A percentile compares a stretch with the other conserved stretches of the same genome.
phyloP scores from a whole-genome alignment of 2,888 invertebrate species.

The Pediacus dermestoides region DNA sequence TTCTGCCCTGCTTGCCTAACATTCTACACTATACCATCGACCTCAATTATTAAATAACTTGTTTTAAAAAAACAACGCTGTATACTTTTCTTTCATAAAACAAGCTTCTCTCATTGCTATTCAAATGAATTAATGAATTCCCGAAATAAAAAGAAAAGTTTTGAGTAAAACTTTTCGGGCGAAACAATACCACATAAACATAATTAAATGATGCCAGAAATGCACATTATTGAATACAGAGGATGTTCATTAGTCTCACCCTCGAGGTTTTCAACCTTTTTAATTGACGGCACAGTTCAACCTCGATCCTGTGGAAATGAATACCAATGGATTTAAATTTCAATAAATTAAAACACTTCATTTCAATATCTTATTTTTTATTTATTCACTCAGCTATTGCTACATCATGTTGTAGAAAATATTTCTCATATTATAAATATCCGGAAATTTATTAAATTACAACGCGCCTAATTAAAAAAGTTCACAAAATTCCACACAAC shows the following conservation, averaged over 20 bases:
- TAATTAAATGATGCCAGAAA: slow-evolving; percentile 24
- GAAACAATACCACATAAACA: slow-evolving; percentile 21
- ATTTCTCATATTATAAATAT: no score
- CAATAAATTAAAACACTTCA: slow-evolving; percentile 7
- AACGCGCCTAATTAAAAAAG: no score
- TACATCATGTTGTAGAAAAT: no score
- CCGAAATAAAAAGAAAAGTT: slow-evolving; percentile 6
- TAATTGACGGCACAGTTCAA: slow-evolving; percentile 6
- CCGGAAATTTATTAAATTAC: no score
- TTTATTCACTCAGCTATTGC: no score
- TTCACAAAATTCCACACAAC: no score
- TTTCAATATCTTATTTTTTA: slow-evolving; percentile 7
- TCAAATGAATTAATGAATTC: slow-evolving; percentile 7
- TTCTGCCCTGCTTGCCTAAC: slow-evolving; percentile 23
- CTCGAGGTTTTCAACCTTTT: slow-evolving; percentile 22
- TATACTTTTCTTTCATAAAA: no score
- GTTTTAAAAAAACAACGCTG: no score
- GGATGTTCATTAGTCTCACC: slow-evolving; percentile 32
- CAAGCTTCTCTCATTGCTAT: background rate
- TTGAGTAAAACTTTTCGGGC: slow-evolving; percentile 5
- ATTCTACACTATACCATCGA: no score
- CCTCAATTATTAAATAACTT: no score
- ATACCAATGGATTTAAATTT: slow-evolving; percentile 9
- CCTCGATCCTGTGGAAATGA: slow-evolving; percentile 4
- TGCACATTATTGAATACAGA: slow-evolving; percentile 27